Evolutionary conservation across 1,140 invertebrate species (phyloP), one percentile per base, ranked within the genome.

Genomic region (Pseudomyrmex flavicornis): DNA sequence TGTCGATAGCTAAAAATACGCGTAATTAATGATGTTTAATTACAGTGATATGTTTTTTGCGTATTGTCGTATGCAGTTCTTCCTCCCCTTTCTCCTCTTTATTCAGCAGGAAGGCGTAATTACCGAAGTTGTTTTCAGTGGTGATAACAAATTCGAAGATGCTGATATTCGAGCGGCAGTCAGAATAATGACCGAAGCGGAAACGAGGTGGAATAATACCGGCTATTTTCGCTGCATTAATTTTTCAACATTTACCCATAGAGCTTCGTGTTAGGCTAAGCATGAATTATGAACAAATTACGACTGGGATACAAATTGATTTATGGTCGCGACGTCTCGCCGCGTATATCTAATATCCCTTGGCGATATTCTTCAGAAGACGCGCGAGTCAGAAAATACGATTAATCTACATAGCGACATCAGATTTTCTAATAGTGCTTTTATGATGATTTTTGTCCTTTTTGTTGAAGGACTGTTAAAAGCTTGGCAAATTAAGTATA

Each of bases 261-360:
- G 84, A 86, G 84, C 74, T 35, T 35, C 86, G 83, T 77, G 89
- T 93, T 92, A 90, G 91, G 90, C 91, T 92, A 93, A 93, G 91
- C 92, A 91, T 93, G 92, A 93, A 93, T 93, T 93, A 93, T 92
- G 91, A 93, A 93, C 90, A 88, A 89, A 93, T 93, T 93, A 91
- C 90, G 89, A 86, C 68, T 48, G 85, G 91, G 90, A 93, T 93
- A 92, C 91, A 93, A 93, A 93, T 93, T 93, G 93, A 93, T 93
- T 93, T 93, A 93, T 91, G 92, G 88, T 89, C 88, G 83, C 75
- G 46, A 88, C 86, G 88, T 86, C 88, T 89, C 85, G 83, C 68
- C 90, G 86, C 85, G 92, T 92, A 93, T 93, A 93, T 88, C 88
- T 90, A 88, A 92, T 93, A 90, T 92, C 89, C 90, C 89, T 82